Evolutionary conservation across 2,797 vertebrate genomes (phyloP).

Genomic region (Sternarchorhynchus goeldii): DNA sequence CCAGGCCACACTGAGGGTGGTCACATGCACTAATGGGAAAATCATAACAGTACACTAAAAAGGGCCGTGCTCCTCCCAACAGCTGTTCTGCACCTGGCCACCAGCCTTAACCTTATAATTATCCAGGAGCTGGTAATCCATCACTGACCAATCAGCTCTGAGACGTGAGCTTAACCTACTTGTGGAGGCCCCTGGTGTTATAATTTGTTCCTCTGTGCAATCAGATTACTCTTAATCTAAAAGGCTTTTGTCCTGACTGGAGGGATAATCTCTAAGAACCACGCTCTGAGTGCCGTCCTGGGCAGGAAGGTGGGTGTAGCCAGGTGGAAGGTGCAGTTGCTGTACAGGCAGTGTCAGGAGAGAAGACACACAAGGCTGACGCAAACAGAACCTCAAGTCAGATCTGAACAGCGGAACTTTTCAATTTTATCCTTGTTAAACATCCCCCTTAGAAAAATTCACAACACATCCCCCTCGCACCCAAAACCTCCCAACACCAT

Average conservation of each 20-base stretch:
- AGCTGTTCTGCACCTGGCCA: slow-evolving; percentile 79
- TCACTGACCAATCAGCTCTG: slow-evolving; percentile 79
- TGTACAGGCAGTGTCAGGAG: not conserved
- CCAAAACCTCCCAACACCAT: not conserved
- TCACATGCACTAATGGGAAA: slow-evolving; percentile 23
- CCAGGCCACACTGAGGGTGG: slow-evolving; percentile 28
- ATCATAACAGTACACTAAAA: slow-evolving; percentile 54
- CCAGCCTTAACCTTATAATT: slow-evolving; percentile 82
- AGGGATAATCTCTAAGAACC: slow-evolving; percentile 77
- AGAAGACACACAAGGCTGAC: not conserved
- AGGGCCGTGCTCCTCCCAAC: slow-evolving; percentile 70
- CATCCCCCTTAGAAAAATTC: not conserved
- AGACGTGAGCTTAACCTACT: slow-evolving; percentile 79
- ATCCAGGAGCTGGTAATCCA: slow-evolving; percentile 82
- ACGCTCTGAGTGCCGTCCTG: slow-evolving; percentile 61
- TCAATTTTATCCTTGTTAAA: not conserved
- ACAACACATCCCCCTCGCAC: not conserved
- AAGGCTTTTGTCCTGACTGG: slow-evolving; percentile 77
- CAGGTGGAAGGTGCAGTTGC: not conserved
- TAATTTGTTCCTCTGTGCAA: slow-evolving; percentile 78
- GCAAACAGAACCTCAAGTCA: not conserved
- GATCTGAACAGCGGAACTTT: not conserved
- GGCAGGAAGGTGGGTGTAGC: not conserved
- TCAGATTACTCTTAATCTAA: slow-evolving; percentile 85
- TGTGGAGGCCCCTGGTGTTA: slow-evolving; percentile 75